Evolutionary conservation across 2,888 invertebrate genomes (phyloP).

Genomic region (Megaustenia siamemsis): DNA sequence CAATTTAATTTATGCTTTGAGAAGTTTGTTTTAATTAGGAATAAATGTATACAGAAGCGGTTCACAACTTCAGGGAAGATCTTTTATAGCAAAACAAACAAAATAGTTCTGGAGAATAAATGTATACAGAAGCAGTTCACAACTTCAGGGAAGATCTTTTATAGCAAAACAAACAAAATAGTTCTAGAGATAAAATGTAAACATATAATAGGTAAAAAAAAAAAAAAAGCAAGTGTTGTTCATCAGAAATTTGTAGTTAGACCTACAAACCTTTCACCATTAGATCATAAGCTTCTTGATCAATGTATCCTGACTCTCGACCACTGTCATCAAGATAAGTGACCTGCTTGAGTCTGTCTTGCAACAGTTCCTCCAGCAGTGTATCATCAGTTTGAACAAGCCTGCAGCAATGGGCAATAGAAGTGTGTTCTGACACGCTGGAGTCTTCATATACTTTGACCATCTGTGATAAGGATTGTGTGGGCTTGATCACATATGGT

Average conservation of each 20-base stretch:
- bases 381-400: conserved; percentile 39
- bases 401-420: conserved; percentile 13
- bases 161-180: too few species aligned
- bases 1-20: too few species aligned
- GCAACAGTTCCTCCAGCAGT: conserved; percentile 2
- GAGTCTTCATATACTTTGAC: conserved; percentile 29
- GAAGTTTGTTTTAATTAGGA: too few species aligned
- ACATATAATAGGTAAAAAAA: too few species aligned
- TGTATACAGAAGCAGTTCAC: too few species aligned
- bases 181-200: too few species aligned
- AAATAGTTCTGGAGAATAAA: too few species aligned
- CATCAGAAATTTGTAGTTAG: background rate
- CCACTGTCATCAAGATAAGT: conserved; percentile 30
- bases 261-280: conserved; percentile 36
- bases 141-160: too few species aligned
- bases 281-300: conserved; percentile 40
- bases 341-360: background rate
- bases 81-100: too few species aligned
- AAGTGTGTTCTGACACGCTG: background rate
- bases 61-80: too few species aligned
- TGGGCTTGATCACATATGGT: background rate
- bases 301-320: conserved; percentile 39
- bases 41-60: too few species aligned
- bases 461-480: background rate
- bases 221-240: too few species aligned